Base-by-base conservation (phyloP, 2,797 vertebrate species). In the Manis pentadactyla region DNA sequence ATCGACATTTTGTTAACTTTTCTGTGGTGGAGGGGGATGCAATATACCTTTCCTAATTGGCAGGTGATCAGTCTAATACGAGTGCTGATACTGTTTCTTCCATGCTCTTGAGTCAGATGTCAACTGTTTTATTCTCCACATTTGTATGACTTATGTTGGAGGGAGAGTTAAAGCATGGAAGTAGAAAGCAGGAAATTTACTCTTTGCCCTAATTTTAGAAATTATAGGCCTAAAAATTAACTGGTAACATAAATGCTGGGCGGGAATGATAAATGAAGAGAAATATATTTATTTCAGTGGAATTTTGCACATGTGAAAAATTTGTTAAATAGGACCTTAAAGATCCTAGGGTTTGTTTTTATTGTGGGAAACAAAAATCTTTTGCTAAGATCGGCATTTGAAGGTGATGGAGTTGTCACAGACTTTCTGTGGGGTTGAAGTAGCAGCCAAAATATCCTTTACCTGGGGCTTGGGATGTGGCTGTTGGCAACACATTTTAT, bases 81-180 rank as follows among this genome's bases (percentile, higher is more conserved):
- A 88, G 94, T 98, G 97, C 95, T 98, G 93, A 95, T 98, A 83
- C 94, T 97, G 96, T 98, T 98, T 97, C 96, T 96, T 98, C 97
- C 97, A 97, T 97, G 97, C 96, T 98, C 88, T 82, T 82, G 95
- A 98, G 98, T 97, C 95, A 97, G 83, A 1, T 97, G 95, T 92
- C 93, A 84, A 87, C 96, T 97, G 0, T 95, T 97, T 97, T 87
- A 96, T 98, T 95, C 94, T 51, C 96, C 85, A 49, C 39, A 51
- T 37, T 14, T 91, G 42, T 96, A 39, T 73, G 93, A 90, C 42
- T 95, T 78, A 59, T 64, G 27, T 66, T 94, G 96, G 93, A 93
- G 85, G 85, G 85, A 66, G 2, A 74, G 83, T 74, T 95, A 96
- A 95, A 96, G 37, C 93, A 95, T 89, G 96, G 82, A 93, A 86